Conservation (phyloP, 2,888 invertebrate genomes). For the Galerucella nymphaeae region DNA sequence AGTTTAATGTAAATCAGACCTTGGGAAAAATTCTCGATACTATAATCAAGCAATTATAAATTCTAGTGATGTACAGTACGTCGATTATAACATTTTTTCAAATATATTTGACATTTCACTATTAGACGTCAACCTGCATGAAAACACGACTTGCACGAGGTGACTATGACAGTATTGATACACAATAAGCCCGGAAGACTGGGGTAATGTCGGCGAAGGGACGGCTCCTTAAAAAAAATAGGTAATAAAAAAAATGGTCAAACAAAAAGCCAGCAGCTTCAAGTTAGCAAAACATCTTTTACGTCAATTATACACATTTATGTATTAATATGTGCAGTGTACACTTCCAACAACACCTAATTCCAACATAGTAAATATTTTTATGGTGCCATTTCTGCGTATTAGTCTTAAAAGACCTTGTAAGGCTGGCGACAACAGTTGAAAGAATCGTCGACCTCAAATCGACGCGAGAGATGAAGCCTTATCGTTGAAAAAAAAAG, state of each 20-base stretch:
- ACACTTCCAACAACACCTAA: background rate
- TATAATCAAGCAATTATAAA: background rate
- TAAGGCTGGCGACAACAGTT: constrained; percentile 7
- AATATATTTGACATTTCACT: background rate
- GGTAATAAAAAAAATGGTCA: too few species aligned
- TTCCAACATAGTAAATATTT: constrained; percentile 5
- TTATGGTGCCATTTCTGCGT: constrained; percentile 4
- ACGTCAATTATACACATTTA: too few species aligned
- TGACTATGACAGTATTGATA: too few species aligned
- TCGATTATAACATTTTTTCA: background rate
- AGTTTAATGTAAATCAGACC: background rate
- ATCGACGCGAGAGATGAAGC: constrained; percentile 2
- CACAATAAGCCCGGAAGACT: too few species aligned
- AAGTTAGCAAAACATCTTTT: too few species aligned
- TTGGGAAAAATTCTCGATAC: background rate
- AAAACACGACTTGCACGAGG: too few species aligned
- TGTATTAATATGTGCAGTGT: background rate
- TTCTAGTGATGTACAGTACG: background rate
- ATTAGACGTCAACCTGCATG: too few species aligned
- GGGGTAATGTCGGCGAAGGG: too few species aligned
- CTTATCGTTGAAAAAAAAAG: constrained; percentile 10
- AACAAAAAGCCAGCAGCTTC: too few species aligned
- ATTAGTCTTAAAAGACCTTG: constrained; percentile 1
- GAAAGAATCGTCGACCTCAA: constrained; percentile 6
- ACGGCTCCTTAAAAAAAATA: too few species aligned